Evolutionary conservation across 2,888 invertebrate genomes (phyloP), one percentile per base, ranked within the genome.

Genomic region (Anoncus sp.): DNA sequence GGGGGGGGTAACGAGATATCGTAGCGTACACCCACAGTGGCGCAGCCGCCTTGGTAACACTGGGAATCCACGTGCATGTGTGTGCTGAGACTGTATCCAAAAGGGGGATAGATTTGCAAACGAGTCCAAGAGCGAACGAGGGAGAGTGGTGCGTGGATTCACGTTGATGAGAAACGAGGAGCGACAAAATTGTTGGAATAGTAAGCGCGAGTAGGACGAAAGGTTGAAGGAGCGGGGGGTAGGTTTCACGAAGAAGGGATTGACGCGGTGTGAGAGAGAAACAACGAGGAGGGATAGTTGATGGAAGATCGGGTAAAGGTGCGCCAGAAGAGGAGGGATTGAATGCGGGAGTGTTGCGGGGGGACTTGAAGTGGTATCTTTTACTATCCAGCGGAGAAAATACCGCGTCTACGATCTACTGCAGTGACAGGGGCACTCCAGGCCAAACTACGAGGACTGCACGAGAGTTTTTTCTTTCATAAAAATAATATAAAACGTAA

Each of bases 41-140:
- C 90, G 90, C 90, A 90, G 87, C 87, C 90, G 89, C 89, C 87
- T 87, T 87, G 87, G 85, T 85, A 87, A 86, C 87, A 78, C 49
- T 86, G 86, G 84, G 86, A 85, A 85, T 49, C 88, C 90, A 88
- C 88, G 89, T 90, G 90, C 86, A 82, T 88, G 79, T 87, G 86
- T 87, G 87, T 83, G 87, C 77, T 79, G 24, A 35, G 27, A 35
- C 31, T 20, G 62, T 80, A 77, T 76, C 63, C 57, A 47, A 75
- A 66, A 60, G 63, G 20, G 35, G 59, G 59, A 47, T 59, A 59
- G 47, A 69, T 69, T 69, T 59, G 59, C 27, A 71, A 69, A 74
- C 65, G 57, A 71, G 76, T 63, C 49, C 18, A 67, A 51, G 71
- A 51, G 22, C 40, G 55, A 40, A 53, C 47, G 43, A 45, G 72